phyloP scores from a whole-genome alignment of 2,113 vertebrate species.

The Ctenodactylus gundi region DNA sequence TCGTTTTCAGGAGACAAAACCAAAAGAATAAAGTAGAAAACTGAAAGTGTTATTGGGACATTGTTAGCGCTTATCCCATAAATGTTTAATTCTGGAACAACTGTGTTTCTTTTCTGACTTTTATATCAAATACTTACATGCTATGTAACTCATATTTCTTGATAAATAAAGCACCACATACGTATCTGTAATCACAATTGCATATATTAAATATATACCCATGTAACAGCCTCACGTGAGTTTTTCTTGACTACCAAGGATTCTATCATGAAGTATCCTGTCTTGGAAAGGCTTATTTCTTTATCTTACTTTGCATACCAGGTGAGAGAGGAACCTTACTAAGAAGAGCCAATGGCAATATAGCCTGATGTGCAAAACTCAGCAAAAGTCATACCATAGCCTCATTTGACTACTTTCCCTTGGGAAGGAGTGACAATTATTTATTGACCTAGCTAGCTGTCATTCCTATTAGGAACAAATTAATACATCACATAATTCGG shows the following conservation, averaged over 20 bases:
- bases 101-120: background rate
- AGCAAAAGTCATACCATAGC: background rate
- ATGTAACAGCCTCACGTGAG: background rate
- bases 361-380: background rate
- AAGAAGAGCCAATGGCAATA: background rate
- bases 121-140: background rate
- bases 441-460: background rate
- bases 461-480: background rate
- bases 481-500: background rate
- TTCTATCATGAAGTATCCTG: background rate
- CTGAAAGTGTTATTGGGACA: background rate
- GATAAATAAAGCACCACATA: conserved; percentile 13
- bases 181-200: conserved; percentile 31
- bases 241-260: conserved; percentile 13
- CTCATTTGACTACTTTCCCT: background rate
- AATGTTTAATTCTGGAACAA: background rate
- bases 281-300: background rate
- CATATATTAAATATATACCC: conserved; percentile 29
- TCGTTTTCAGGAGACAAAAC: background rate
- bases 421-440: background rate
- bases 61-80: background rate
- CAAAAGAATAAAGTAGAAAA: background rate
- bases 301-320: background rate
- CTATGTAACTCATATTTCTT: background rate
- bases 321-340: background rate